Evolutionary conservation across 2,888 invertebrate genomes (phyloP).

Genomic region (Apodemia duryi): DNA sequence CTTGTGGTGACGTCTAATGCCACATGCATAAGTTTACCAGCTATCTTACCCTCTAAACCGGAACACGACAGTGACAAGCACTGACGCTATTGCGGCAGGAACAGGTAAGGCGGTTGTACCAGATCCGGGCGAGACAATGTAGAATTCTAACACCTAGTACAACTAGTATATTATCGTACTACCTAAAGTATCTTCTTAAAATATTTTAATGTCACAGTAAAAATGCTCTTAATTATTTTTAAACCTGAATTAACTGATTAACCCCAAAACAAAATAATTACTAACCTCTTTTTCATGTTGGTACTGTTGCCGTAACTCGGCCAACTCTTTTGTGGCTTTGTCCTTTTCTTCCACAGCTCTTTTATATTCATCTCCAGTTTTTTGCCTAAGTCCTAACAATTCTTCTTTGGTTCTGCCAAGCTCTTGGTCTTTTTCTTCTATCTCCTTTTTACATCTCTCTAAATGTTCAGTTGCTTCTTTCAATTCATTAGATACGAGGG

Average conservation of each 20-base stretch:
- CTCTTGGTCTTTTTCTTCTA: slow-evolving; percentile 54
- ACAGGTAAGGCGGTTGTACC: no score
- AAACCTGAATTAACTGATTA: no score
- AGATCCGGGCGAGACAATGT: no score
- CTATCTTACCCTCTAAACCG: no score
- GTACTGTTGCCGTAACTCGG: slow-evolving; percentile 51
- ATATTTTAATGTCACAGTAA: neutral
- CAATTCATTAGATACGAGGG: slow-evolving; percentile 51
- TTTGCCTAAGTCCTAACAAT: slow-evolving; percentile 52
- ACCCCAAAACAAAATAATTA: slow-evolving; percentile 23
- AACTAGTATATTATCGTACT: no score
- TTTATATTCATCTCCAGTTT: slow-evolving; percentile 62
- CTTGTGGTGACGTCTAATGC: no score
- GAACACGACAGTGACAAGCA: no score
- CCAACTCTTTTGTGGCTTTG: slow-evolving; percentile 51
- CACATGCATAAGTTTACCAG: no score
- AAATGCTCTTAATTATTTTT: neutral
- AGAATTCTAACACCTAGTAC: no score
- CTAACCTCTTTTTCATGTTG: slow-evolving; percentile 68
- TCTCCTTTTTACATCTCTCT: slow-evolving; percentile 52
- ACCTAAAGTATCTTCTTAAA: no score
- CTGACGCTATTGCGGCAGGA: no score
- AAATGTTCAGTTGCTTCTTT: slow-evolving; percentile 59
- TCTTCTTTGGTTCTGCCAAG: slow-evolving; percentile 59
- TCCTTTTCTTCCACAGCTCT: slow-evolving; percentile 60